Evolutionary conservation across 1,140 invertebrate genomes (phyloP).

Genomic region (Drosophila serrata): DNA sequence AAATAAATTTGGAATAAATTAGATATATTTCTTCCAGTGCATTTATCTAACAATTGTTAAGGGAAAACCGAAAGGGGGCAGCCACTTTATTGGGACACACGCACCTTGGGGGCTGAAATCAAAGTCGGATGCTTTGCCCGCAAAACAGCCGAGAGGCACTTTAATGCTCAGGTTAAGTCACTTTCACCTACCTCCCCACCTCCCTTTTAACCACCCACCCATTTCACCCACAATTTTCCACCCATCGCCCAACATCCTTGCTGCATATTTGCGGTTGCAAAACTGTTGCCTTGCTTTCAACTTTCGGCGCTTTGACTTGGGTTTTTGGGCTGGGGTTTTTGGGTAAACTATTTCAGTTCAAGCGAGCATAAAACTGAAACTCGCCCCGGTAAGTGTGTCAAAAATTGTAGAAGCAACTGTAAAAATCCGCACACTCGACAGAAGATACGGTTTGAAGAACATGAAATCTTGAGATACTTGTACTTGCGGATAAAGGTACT

Average conservation of each 20-base stretch:
- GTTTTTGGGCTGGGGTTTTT: slow-evolving; percentile 5
- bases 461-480: slow-evolving; percentile 39
- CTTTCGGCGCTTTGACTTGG: slow-evolving; percentile 27
- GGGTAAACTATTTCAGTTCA: slow-evolving; percentile 70
- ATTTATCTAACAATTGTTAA: slow-evolving; percentile 11
- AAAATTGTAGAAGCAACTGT: slow-evolving; percentile 64
- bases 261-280: slow-evolving; percentile 77
- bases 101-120: slow-evolving; percentile 64
- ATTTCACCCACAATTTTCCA: slow-evolving; percentile 22
- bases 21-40: slow-evolving; percentile 16
- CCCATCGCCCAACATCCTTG: slow-evolving; percentile 36
- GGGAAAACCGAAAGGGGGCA: slow-evolving; percentile 14
- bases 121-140: slow-evolving; percentile 52
- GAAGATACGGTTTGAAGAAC: slow-evolving; percentile 19
- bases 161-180: slow-evolving; percentile 60
- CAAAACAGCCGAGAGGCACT: slow-evolving; percentile 65
- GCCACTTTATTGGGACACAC: slow-evolving; percentile 50
- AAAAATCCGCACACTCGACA: slow-evolving; percentile 36
- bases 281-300: slow-evolving; percentile 61
- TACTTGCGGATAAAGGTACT: slow-evolving; percentile 23
- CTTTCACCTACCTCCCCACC: slow-evolving; percentile 13
- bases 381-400: slow-evolving; percentile 75
- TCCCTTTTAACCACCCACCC: not conserved
- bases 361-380: slow-evolving; percentile 74
- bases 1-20: too few species aligned